Evolutionary conservation across 1,140 invertebrate species (phyloP).

Genomic region (Polypedilum pembai): DNA sequence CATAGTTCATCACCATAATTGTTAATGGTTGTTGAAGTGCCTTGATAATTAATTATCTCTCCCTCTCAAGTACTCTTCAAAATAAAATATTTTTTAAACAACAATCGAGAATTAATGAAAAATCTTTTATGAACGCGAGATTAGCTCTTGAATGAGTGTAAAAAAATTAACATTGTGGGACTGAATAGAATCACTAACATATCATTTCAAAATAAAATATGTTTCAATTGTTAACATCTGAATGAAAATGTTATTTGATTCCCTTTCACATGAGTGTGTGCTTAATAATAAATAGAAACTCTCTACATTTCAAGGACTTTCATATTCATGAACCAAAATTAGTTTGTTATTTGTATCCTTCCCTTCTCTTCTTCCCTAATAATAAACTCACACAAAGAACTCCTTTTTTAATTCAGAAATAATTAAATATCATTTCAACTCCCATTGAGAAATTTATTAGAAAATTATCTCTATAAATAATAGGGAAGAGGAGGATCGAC

Average conservation of each 20-base stretch:
- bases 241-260: slow-evolving; percentile 11
- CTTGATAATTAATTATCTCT: slow-evolving; percentile 27
- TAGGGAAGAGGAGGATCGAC: neutral
- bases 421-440: slow-evolving; percentile 24
- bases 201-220: neutral
- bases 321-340: neutral
- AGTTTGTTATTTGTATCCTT: slow-evolving; percentile 28
- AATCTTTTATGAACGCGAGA: neutral
- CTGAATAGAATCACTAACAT: neutral
- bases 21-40: neutral
- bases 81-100: slow-evolving; percentile 4
- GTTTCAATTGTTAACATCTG: slow-evolving; percentile 10
- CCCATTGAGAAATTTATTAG: neutral
- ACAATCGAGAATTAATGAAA: neutral
- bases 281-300: no score
- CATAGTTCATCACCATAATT: neutral
- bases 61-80: slow-evolving; percentile 24
- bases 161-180: neutral
- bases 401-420: slow-evolving; percentile 14
- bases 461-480: slow-evolving; percentile 9
- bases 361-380: neutral
- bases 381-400: neutral
- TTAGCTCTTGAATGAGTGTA: neutral
- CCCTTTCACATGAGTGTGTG: neutral
- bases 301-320: no score